These are phyloP conservation scores for Alectoris magna DNA, from an alignment of 2,797 vertebrate species.

Conservation along the genomic window DNA sequence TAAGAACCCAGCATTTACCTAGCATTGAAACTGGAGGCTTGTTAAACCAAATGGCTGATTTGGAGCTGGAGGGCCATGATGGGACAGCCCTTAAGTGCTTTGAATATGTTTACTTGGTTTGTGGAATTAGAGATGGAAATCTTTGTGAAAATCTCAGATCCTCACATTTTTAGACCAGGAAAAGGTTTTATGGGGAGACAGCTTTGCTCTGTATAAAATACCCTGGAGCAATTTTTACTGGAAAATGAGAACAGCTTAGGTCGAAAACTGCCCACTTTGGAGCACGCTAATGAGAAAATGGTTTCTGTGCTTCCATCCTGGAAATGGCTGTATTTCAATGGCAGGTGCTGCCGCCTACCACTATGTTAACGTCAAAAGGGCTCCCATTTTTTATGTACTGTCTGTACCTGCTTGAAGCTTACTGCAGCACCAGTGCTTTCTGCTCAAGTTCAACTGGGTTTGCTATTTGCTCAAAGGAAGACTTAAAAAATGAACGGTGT, in stretches of 20 bases:
- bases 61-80: background rate
- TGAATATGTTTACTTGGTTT: background rate
- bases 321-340: background rate
- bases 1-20: background rate
- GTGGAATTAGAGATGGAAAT: background rate
- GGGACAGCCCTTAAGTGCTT: background rate
- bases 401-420: background rate
- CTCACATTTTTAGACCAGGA: background rate
- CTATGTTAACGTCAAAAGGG: background rate
- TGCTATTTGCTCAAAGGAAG: background rate
- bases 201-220: background rate
- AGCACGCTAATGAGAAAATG: background rate
- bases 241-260: background rate
- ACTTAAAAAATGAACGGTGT: background rate
- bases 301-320: conserved; percentile 32
- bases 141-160: background rate
- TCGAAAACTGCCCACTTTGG: background rate
- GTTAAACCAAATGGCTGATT: background rate
- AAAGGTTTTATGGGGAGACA: background rate
- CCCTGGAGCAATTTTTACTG: background rate
- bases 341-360: conserved; percentile 23
- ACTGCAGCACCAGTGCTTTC: background rate
- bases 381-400: background rate
- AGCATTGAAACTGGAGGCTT: background rate
- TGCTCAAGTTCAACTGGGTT: background rate